These are phyloP conservation scores for Meloidogyne hapla DNA, from an alignment of 1,140 invertebrate genomes.

Conservation along the genomic window DNA sequence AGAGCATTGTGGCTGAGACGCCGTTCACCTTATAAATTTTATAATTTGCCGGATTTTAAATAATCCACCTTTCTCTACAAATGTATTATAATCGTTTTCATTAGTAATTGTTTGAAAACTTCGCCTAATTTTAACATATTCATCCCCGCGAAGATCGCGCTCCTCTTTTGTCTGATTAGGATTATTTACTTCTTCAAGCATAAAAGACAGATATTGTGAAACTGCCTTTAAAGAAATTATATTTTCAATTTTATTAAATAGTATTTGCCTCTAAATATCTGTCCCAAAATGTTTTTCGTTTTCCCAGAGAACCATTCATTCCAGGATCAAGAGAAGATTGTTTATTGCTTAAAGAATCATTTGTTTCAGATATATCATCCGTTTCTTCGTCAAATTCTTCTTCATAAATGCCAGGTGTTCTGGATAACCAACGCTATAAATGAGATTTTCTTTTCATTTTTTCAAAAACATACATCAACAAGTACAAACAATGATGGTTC, in stretches of 20 bases:
- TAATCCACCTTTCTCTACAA: conserved; percentile 60
- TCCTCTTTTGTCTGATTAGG: conserved; percentile 22
- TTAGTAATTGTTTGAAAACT: conserved; percentile 46
- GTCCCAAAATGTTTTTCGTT: conserved; percentile 41
- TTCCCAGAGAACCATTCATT: neutral
- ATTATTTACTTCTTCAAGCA: neutral
- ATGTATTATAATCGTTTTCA: conserved; percentile 34
- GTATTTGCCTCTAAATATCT: conserved; percentile 40
- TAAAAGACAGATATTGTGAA: neutral
- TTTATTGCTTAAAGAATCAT: neutral
- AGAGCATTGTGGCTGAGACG: conserved; percentile 84
- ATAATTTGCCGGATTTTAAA: neutral
- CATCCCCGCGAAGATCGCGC: conserved; percentile 6
- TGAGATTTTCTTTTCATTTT: neutral
- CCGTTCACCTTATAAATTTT: conserved; percentile 72
- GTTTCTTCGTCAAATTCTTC: conserved; percentile 35
- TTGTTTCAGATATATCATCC: neutral
- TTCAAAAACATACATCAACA: conserved; percentile 71
- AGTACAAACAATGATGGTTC: conserved; percentile 80
- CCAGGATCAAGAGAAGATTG: neutral
- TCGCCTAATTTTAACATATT: conserved; percentile 36
- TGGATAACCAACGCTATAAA: conserved; percentile 77
- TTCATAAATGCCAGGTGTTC: conserved; percentile 84
- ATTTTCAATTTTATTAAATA: neutral
- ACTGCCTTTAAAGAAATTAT: neutral